Base-by-base conservation (phyloP, 2,113 vertebrate species). In the Leptobrachium ailaonicum region DNA sequence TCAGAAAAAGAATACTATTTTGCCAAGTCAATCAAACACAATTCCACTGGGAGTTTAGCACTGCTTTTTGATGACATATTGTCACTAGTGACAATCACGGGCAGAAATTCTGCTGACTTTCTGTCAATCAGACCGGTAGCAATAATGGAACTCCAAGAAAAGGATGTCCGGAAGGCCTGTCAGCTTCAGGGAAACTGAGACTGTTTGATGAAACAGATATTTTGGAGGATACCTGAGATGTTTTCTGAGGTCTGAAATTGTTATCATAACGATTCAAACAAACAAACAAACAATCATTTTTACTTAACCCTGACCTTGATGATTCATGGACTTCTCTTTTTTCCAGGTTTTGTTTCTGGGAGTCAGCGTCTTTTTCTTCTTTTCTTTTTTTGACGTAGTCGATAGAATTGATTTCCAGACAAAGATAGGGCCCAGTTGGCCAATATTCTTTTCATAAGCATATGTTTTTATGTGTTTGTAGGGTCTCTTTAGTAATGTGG, bases 121-220 rank as follows among this genome's bases (percentile, higher is more conserved):
- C 72, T 81, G 79, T 81, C 79, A 81, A 81, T 75, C 79, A 81
- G 64, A 44, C 42, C 40, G 40, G 54, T 47, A 75, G 47, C 67
- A 81, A 81, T 81, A 75, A 75, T 74, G 54, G 41, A 81, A 69
- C 53, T 45, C 42, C 58, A 54, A 62, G 71, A 75, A 69, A 41
- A 66, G 79, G 72, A 80, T 73, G 71, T 80, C 78, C 71, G 2
- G 78, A 68, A 69, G 79, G 79, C 63, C 63, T 81, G 72, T 81
- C 79, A 81, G 44, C 72, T 80, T 73, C 50, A 60, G 53, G 12
- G 45, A 62, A 75, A 62, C 64, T 58, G 53, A 75, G 53, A 74
- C 56, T n/a, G 41, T 40, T 68, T 81, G 54, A 81, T 62, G 71
- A 81, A 81, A 81, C 67, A 14, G 4, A 69, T 74, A 60, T 62